Conservation (phyloP, 2,888 invertebrate genomes). For the Clepsis dumicolana region DNA sequence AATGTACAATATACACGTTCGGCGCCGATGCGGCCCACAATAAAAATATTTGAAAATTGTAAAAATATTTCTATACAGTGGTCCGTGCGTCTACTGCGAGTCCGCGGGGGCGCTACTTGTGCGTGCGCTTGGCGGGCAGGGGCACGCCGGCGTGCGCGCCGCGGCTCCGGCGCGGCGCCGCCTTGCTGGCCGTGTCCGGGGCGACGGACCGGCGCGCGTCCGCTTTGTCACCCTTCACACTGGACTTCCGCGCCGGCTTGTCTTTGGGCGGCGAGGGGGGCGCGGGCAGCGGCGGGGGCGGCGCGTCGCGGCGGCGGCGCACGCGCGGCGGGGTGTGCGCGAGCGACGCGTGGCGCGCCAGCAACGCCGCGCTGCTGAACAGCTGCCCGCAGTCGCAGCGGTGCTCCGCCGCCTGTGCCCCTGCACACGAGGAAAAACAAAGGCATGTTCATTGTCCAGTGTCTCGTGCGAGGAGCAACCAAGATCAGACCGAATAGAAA, state of each 20-base stretch:
- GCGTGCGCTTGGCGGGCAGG: conserved; percentile 70
- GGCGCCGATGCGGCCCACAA: conserved; percentile 62
- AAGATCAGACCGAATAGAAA: too few species aligned
- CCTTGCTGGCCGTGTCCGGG: conserved; percentile 42
- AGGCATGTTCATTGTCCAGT: too few species aligned
- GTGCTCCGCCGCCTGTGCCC: conserved; percentile 71
- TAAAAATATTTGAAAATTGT: conserved; percentile 72
- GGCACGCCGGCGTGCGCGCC: conserved; percentile 72
- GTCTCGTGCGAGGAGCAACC: too few species aligned
- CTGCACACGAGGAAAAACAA: conserved; percentile 52
- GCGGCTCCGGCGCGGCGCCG: conserved; percentile 54
- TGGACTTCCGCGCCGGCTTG: conserved; percentile 50
- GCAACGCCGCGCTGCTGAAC: conserved; percentile 76
- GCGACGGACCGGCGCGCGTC: conserved; percentile 27
- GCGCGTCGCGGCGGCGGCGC: conserved; percentile 70
- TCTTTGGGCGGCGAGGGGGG: conserved; percentile 49
- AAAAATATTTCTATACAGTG: conserved; percentile 82
- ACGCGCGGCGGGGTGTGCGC: conserved; percentile 84
- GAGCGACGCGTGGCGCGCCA: conserved; percentile 75
- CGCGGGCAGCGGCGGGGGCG: conserved; percentile 47
- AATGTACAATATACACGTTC: conserved; percentile 71
- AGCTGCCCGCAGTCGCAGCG: conserved; percentile 83
- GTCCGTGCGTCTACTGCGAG: conserved; percentile 78
- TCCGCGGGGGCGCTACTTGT: conserved; percentile 55
- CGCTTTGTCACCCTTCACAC: conserved; percentile 43